Evolutionary conservation across 2,888 invertebrate species (phyloP).

Genomic region (Caenorhabditis macrosperma): DNA sequence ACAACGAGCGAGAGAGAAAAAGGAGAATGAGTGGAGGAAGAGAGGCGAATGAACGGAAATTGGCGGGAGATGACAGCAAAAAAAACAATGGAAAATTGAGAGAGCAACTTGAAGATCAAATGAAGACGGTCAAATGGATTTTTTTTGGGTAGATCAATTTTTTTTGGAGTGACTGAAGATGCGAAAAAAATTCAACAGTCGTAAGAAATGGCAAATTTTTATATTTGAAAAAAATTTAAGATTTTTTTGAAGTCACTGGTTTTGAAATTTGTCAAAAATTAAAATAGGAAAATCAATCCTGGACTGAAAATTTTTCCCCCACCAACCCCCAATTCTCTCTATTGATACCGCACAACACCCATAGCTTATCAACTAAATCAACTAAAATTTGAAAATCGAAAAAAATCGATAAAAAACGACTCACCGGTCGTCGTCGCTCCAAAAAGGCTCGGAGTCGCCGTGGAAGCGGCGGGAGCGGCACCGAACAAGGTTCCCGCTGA

Average conservation of each 20-base stretch:
- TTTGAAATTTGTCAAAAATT: no score
- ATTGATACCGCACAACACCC: slow-evolving; percentile 28
- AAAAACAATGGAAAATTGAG: not conserved
- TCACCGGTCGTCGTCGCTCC: slow-evolving; percentile 28
- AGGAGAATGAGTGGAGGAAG: slow-evolving; percentile 16
- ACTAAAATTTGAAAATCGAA: not conserved
- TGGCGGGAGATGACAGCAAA: no score
- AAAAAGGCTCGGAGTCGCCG: slow-evolving; percentile 38
- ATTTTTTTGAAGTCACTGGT: not conserved
- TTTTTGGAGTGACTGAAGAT: no score
- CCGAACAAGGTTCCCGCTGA: slow-evolving; percentile 46
- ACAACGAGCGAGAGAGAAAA: slow-evolving; percentile 21
- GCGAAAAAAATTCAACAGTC: no score
- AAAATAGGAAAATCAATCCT: no score
- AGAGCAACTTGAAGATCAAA: not conserved
- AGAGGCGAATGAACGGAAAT: slow-evolving; percentile 23
- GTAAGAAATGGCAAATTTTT: not conserved
- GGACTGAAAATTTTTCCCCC: no score
- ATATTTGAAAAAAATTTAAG: not conserved
- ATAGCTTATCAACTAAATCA: not conserved
- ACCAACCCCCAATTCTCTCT: no score
- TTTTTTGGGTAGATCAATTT: not conserved
- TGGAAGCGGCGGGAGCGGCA: slow-evolving; percentile 16
- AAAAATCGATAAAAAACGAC: not conserved
- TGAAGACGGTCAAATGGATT: slow-evolving; percentile 7